Evolutionary conservation across 2,113 vertebrate species (phyloP).

Genomic region (Meleagris gallopavo): DNA sequence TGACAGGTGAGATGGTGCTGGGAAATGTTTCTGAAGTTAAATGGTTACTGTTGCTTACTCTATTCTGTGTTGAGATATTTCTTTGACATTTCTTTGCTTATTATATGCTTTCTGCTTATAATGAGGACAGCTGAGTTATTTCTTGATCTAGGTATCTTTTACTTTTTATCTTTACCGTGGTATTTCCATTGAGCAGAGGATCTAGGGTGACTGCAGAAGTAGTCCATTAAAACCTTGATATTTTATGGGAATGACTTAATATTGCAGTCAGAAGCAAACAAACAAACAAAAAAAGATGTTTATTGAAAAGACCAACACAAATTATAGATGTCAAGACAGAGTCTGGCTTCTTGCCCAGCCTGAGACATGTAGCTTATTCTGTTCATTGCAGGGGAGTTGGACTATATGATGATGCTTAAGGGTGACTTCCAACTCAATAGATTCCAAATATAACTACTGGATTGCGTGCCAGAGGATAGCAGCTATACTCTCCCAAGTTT

Average conservation of each 20-base stretch:
- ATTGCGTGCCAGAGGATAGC: background rate
- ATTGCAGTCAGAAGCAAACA: background rate
- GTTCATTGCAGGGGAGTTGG: no score
- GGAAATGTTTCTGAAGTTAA: background rate
- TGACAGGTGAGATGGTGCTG: constrained; percentile 85
- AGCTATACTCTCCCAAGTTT: background rate
- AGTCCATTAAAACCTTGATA: background rate
- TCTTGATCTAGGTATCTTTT: rapidly evolving
- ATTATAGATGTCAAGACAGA: background rate
- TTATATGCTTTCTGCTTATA: background rate
- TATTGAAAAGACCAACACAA: background rate
- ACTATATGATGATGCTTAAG: no score
- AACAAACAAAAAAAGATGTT: background rate
- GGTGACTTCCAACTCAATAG: background rate
- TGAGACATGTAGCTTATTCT: background rate
- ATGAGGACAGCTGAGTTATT: background rate
- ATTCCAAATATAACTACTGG: background rate
- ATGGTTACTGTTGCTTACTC: background rate
- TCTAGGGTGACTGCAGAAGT: background rate
- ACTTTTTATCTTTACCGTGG: background rate
- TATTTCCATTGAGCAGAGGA: background rate
- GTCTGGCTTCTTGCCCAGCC: background rate
- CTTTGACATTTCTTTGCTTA: background rate
- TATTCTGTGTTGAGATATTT: background rate
- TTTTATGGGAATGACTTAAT: background rate